Conservation (phyloP, 2,797 vertebrate genomes). For the Pangasius larnaudii region DNA sequence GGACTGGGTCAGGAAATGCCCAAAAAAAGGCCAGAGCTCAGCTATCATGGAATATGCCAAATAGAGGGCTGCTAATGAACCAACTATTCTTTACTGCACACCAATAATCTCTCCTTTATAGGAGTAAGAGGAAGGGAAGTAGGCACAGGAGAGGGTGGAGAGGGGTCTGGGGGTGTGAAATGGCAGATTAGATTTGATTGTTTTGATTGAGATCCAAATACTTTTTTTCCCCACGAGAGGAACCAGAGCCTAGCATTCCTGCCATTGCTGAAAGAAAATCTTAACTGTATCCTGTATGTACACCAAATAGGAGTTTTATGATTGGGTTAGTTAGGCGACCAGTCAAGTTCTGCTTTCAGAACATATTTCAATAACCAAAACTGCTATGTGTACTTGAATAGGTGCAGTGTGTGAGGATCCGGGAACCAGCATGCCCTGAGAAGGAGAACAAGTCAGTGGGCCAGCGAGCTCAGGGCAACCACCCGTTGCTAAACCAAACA, state of each 20-base stretch:
- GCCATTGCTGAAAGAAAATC: conserved; percentile 72
- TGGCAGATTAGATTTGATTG: conserved; percentile 52
- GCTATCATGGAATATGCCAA: neutral
- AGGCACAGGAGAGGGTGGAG: neutral
- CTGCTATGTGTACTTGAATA: conserved; percentile 62
- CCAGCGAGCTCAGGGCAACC: conserved; percentile 56
- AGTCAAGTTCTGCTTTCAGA: neutral
- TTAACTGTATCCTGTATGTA: conserved; percentile 71
- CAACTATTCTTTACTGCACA: neutral
- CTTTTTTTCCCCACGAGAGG: conserved; percentile 64
- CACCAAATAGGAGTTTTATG: neutral
- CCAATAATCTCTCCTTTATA: neutral
- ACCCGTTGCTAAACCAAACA: conserved; percentile 72
- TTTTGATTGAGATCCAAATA: conserved; percentile 53
- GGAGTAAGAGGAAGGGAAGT: neutral
- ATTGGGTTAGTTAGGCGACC: neutral
- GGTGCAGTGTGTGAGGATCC: conserved; percentile 68
- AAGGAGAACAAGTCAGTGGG: conserved; percentile 61
- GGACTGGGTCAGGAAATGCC: neutral
- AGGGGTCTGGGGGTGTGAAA: conserved; percentile 29
- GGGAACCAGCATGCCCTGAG: conserved; percentile 58
- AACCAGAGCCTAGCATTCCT: conserved; percentile 73
- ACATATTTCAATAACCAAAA: neutral
- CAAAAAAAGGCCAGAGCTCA: neutral
- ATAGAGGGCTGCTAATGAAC: neutral